phyloP scores from a whole-genome alignment of 1,140 invertebrate species.

The Eciton burchellii region DNA sequence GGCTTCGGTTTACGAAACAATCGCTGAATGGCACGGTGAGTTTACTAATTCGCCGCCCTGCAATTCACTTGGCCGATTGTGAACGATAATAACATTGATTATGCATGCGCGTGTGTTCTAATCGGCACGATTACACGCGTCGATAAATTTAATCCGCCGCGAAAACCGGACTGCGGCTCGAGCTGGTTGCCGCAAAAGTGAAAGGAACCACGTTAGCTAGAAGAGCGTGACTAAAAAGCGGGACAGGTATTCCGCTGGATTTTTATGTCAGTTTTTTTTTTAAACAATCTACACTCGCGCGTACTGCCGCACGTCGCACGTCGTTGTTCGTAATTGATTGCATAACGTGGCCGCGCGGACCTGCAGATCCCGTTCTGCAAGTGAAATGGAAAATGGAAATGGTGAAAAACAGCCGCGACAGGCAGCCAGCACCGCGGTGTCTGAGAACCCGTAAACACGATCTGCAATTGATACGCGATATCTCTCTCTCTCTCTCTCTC shows the following conservation, averaged over 20 bases:
- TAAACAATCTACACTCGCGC: not conserved
- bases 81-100: slow-evolving; percentile 3
- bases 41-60: not conserved
- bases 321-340: not conserved
- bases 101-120: slow-evolving; percentile 14
- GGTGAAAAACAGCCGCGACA: not conserved
- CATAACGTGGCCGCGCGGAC: too few relatives aligned
- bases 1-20: not conserved
- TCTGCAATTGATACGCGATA: too few relatives aligned
- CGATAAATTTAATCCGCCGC: slow-evolving; percentile 17
- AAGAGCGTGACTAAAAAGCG: slow-evolving; percentile 1
- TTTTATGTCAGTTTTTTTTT: not conserved
- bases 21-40: not conserved
- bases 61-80: slow-evolving; percentile 13
- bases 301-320: not conserved
- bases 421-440: too few relatives aligned
- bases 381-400: too few relatives aligned
- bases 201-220: slow-evolving; percentile 24
- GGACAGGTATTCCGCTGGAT: not conserved
- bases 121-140: slow-evolving; percentile 10
- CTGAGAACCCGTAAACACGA: too few relatives aligned
- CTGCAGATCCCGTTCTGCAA: not conserved
- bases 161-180: slow-evolving; percentile 26
- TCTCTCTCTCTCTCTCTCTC: too few relatives aligned
- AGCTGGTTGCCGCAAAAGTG: slow-evolving; percentile 13